Evolutionary conservation across 1,140 invertebrate genomes (phyloP), one percentile per base, ranked within the genome.

Genomic region (Philotrypesis tridentata): DNA sequence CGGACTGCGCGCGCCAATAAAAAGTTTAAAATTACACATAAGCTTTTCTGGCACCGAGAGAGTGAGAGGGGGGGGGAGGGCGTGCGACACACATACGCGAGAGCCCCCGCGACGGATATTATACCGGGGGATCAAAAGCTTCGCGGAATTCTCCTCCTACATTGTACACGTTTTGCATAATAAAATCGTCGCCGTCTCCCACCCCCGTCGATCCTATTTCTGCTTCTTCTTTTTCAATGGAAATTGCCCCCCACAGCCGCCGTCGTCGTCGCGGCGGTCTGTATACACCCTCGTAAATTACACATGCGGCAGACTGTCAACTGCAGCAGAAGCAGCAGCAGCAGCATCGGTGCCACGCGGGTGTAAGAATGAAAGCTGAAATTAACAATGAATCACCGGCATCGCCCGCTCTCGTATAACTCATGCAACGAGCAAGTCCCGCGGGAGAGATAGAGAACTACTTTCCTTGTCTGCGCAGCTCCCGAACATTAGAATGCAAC

Each of bases 331-430:
- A 1, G 17, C 37, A 9, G 37, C 37, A 11, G 40, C 21, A 55
- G 5, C 17, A 0, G 17, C 48, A 37, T 37, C 33, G 33, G 33
- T 29, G 14, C 27, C 1, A 55, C 23, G 11, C 27, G 48, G 48
- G 23, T n/a, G n/a, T n/a, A 21, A 29, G 55, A 27, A 25, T 33
- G 29, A 2, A 60, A 33, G 55, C 17, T 27, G 29, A 75, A 75
- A 61, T 75, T 29, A 75, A 48, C 43, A 61, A 75, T 63, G 55
- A 63, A 63, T 75, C 61, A 63, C 37, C 6, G n/a, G 31, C 21
- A n/a, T 55, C 48, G 21, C 21, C 14, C 48, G 17, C 48, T 14
- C 17, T 14, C 1, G 4, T 5, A n/a, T 55, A 55, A 55, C 48
- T 55, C 48, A n/a, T 55, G 6, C 5, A 55, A 55, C 17, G n/a